A percentile compares a stretch with the other conserved stretches of the same genome.
These are phyloP conservation scores for Lapara coniferarum DNA, from an alignment of 2,888 invertebrate genomes.

Conservation along the genomic window DNA sequence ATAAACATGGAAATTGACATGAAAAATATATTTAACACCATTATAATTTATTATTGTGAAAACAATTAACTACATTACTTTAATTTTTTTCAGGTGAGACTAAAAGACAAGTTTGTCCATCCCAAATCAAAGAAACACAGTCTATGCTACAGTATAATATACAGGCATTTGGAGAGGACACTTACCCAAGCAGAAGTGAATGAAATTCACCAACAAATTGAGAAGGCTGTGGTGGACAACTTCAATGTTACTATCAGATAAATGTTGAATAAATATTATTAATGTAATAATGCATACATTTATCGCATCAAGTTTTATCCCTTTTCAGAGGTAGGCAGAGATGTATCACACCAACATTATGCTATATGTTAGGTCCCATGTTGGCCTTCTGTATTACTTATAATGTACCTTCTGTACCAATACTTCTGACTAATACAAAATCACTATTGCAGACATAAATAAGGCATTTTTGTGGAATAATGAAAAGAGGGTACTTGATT, in stretches of 20 bases:
- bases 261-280: conserved; percentile 25
- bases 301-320: background rate
- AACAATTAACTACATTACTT: too few species aligned
- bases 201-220: conserved; percentile 90
- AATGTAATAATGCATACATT: background rate
- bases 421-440: too few species aligned
- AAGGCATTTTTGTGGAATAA: too few species aligned
- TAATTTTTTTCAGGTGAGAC: conserved; percentile 83
- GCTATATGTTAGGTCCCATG: background rate
- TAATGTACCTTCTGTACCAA: too few species aligned
- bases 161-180: conserved; percentile 95
- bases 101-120: conserved; percentile 94
- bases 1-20: too few species aligned
- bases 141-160: conserved; percentile 95
- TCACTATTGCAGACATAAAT: too few species aligned
- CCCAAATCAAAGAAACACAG: conserved; percentile 92
- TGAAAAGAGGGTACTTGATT: too few species aligned
- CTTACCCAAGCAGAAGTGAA: conserved; percentile 95
- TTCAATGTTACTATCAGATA: conserved; percentile 72
- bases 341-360: background rate
- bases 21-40: too few species aligned
- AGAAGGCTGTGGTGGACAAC: conserved; percentile 71
- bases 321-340: background rate
- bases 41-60: too few species aligned
- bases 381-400: too few species aligned